Conservation (phyloP, 2,888 invertebrate species). For the Drosophila nr. medialis region DNA sequence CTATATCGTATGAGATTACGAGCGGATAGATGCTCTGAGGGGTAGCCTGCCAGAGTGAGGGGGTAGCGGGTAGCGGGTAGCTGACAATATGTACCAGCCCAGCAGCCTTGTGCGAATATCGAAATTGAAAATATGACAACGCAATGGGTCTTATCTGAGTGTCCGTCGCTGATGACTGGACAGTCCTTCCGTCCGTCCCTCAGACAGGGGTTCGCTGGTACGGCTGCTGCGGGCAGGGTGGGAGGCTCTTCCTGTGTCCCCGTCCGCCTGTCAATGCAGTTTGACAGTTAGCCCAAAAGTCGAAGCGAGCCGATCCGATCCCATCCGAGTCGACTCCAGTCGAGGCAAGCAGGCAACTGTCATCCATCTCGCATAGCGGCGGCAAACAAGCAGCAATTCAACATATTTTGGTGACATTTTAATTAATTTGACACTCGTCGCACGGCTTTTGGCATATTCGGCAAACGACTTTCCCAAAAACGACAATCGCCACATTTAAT, state of each 20-base stretch:
- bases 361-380: slow-evolving; percentile 66
- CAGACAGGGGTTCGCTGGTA: background rate
- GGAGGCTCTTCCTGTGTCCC: slow-evolving; percentile 33
- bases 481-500: slow-evolving; percentile 41
- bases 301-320: slow-evolving; percentile 20
- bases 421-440: slow-evolving; percentile 80
- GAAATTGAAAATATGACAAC: slow-evolving; percentile 78
- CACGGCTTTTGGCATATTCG: slow-evolving; percentile 30
- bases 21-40: background rate
- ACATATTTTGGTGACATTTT: slow-evolving; percentile 81
- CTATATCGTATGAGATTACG: slow-evolving; percentile 35
- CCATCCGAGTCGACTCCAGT: background rate
- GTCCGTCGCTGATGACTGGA: slow-evolving; percentile 6
- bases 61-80: slow-evolving; percentile 27
- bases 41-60: background rate
- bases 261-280: slow-evolving; percentile 62
- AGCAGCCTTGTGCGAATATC: slow-evolving; percentile 65
- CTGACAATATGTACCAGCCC: slow-evolving; percentile 52
- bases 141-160: slow-evolving; percentile 43
- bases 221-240: slow-evolving; percentile 20
- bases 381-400: slow-evolving; percentile 59
- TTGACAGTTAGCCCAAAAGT: slow-evolving; percentile 62
- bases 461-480: slow-evolving; percentile 25
- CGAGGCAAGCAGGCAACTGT: slow-evolving; percentile 48
- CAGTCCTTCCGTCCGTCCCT: background rate